phyloP scores from a whole-genome alignment of 1,140 invertebrate species.

The Chymomyza costata region DNA sequence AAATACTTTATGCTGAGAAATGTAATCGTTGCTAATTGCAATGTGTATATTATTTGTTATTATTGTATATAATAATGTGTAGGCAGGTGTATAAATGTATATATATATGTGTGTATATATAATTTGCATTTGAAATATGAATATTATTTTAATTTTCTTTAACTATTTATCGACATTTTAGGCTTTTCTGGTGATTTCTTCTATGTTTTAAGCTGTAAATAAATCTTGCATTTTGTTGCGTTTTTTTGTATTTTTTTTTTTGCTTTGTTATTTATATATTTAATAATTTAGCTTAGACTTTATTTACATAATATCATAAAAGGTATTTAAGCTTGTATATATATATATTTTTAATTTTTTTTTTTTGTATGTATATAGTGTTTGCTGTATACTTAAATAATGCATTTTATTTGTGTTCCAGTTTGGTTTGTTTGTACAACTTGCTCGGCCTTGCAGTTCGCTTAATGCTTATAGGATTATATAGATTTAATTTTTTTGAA shows the following conservation, averaged over 20 bases:
- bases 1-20: slow-evolving; percentile 24
- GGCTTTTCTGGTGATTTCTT: slow-evolving; percentile 68
- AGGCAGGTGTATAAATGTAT: slow-evolving; percentile 1
- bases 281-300: slow-evolving; percentile 39
- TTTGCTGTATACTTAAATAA: too few species aligned
- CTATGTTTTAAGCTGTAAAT: slow-evolving; percentile 64
- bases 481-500: slow-evolving; percentile 10
- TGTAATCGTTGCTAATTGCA: slow-evolving; percentile 1
- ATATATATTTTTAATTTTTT: slow-evolving; percentile 17
- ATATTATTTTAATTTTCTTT: slow-evolving; percentile 37
- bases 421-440: slow-evolving; percentile 41
- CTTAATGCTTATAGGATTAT: slow-evolving; percentile 6
- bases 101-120: slow-evolving; percentile 41
- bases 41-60: slow-evolving; percentile 4
- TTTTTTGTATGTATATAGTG: slow-evolving; percentile 9
- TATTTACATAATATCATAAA: too few species aligned
- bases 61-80: not conserved
- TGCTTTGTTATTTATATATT: too few species aligned
- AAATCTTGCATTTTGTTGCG: slow-evolving; percentile 35
- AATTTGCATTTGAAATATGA: slow-evolving; percentile 62
- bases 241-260: slow-evolving; percentile 5
- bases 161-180: slow-evolving; percentile 39
- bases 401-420: slow-evolving; percentile 2
- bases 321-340: not conserved
- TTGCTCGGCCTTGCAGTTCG: slow-evolving; percentile 33